Conservation (phyloP, 2,113 vertebrate genomes). For the Pseudopipra pipra region DNA sequence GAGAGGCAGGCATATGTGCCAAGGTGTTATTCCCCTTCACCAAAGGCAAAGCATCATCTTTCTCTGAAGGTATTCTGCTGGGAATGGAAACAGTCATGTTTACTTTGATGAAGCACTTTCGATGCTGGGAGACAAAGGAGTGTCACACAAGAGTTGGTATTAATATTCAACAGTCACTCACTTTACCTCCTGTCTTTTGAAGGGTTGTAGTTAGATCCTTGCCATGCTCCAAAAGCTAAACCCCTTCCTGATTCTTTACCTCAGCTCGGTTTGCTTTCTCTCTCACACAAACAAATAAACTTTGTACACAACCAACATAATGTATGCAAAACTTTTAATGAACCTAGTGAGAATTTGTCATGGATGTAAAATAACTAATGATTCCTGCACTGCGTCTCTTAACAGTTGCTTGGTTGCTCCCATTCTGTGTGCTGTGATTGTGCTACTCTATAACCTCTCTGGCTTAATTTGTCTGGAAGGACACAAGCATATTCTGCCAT, state of each 20-base stretch:
- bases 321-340: accelerated
- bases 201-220: background rate
- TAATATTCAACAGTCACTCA: background rate
- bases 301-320: background rate
- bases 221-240: background rate
- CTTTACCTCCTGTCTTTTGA: background rate
- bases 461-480: background rate
- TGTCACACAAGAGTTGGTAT: background rate
- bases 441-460: background rate
- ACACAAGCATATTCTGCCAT: background rate
- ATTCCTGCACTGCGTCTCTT: background rate
- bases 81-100: background rate
- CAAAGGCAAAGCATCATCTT: background rate
- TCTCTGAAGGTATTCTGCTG: background rate
- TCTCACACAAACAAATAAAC: background rate
- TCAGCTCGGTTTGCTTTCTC: background rate
- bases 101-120: background rate
- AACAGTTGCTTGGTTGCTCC: background rate
- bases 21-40: background rate
- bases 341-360: background rate
- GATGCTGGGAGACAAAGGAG: background rate
- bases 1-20: background rate
- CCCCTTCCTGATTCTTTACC: background rate
- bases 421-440: background rate
- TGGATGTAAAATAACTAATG: background rate